These are phyloP conservation scores for Drosophila sucinea DNA, from an alignment of 1,140 invertebrate genomes.

Conservation along the genomic window DNA sequence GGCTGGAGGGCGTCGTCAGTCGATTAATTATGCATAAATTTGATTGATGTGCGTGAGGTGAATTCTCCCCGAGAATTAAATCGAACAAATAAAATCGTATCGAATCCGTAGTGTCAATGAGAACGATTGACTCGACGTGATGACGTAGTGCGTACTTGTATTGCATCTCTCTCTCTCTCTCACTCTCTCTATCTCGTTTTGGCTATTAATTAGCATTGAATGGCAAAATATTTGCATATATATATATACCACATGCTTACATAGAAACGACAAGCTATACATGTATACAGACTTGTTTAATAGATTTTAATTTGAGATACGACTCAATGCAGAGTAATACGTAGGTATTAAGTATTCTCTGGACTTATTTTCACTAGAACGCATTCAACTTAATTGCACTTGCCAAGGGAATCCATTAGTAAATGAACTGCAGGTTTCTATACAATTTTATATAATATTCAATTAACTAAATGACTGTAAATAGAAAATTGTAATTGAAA, in stretches of 20 bases:
- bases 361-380: conserved; percentile 11
- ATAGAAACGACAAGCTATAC: background rate
- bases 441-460: background rate
- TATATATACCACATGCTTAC: conserved; percentile 2
- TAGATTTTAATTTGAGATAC: conserved; percentile 27
- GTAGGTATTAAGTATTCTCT: background rate
- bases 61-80: conserved; percentile 39
- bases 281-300: background rate
- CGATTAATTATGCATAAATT: conserved; percentile 78
- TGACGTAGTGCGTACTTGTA: conserved; percentile 6
- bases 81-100: conserved; percentile 7
- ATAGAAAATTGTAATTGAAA: background rate
- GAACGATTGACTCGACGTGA: conserved; percentile 13
- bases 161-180: background rate
- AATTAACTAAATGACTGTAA: background rate
- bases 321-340: conserved; percentile 17
- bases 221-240: conserved; percentile 55
- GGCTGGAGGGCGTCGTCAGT: conserved; percentile 14
- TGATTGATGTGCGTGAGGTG: conserved; percentile 74
- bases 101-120: conserved; percentile 35
- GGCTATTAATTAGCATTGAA: conserved; percentile 75
- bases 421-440: background rate
- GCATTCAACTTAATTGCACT: conserved; percentile 4
- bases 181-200: conserved; percentile 18
- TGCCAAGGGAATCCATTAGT: conserved; percentile 2